phyloP scores from a whole-genome alignment of 2,888 invertebrate species.

The Ormia ochracea region DNA sequence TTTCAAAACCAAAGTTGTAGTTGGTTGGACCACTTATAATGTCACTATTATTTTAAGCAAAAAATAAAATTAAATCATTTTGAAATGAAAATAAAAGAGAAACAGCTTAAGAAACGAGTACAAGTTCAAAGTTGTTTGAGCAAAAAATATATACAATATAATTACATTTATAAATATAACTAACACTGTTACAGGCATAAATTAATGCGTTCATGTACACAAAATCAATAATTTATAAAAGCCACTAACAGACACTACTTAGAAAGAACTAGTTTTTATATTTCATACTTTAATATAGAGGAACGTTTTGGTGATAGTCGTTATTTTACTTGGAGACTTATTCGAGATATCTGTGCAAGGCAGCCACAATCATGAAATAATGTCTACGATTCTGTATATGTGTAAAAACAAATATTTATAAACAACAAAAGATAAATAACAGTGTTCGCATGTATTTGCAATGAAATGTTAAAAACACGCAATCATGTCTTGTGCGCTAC shows the following conservation, averaged over 20 bases:
- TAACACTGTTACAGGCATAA: no score
- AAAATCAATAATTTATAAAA: not conserved
- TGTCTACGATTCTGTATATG: not conserved
- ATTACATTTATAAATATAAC: no score
- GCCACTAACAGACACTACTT: not conserved
- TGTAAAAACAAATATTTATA: not conserved
- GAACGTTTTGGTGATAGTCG: conserved; percentile 41
- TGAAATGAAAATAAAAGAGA: not conserved
- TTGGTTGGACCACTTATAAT: conserved; percentile 17
- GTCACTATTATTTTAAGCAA: not conserved
- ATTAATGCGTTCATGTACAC: no score
- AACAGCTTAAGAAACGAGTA: conserved; percentile 42
- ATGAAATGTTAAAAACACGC: not conserved
- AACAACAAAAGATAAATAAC: not conserved
- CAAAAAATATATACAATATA: no score
- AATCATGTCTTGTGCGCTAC: not conserved
- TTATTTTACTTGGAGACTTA: conserved; percentile 3
- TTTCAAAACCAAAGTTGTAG: conserved; percentile 27
- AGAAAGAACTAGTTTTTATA: conserved; percentile 53
- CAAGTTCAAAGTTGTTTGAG: conserved; percentile 60
- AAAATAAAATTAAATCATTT: not conserved
- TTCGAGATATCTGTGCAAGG: not conserved
- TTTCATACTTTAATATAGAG: conserved; percentile 24
- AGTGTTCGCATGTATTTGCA: not conserved
- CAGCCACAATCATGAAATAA: not conserved